These are phyloP conservation scores for Phortica variegata DNA, from an alignment of 1,140 invertebrate genomes.

Conservation along the genomic window DNA sequence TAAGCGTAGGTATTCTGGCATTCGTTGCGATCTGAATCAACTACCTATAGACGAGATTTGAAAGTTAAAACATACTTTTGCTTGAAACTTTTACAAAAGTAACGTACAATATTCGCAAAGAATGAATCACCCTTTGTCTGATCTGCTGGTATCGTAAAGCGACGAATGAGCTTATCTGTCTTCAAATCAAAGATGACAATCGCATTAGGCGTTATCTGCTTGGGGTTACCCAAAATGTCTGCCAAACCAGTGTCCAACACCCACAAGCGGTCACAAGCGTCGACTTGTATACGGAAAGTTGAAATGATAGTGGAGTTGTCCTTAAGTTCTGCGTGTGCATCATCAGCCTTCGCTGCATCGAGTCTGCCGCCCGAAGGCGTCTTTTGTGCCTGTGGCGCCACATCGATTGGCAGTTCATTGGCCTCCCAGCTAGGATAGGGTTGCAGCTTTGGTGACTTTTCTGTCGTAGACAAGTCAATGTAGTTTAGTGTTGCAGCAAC, in stretches of 20 bases:
- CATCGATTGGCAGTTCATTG: slow-evolving; percentile 62
- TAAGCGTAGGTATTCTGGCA: slow-evolving; percentile 76
- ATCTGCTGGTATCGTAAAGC: slow-evolving; percentile 66
- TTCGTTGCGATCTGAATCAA: slow-evolving; percentile 67
- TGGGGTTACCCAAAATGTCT: slow-evolving; percentile 66
- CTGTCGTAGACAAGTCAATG: slow-evolving; percentile 60
- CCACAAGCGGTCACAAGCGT: slow-evolving; percentile 74
- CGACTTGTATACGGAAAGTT: slow-evolving; percentile 67
- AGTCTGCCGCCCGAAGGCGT: slow-evolving; percentile 42
- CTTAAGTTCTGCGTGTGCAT: slow-evolving; percentile 44
- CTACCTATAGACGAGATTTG: slow-evolving; percentile 56
- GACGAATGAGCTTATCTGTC: slow-evolving; percentile 67
- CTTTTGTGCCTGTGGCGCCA: slow-evolving; percentile 33
- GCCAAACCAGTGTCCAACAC: slow-evolving; percentile 73
- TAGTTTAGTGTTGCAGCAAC: slow-evolving; percentile 73
- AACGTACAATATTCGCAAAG: slow-evolving; percentile 70
- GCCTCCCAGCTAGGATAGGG: slow-evolving; percentile 71
- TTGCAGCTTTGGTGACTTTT: slow-evolving; percentile 64
- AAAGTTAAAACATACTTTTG: neutral
- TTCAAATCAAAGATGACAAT: slow-evolving; percentile 74
- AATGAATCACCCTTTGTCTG: slow-evolving; percentile 70
- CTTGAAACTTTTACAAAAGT: slow-evolving; percentile 32
- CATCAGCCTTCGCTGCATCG: slow-evolving; percentile 46
- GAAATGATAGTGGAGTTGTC: slow-evolving; percentile 65
- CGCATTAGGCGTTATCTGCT: slow-evolving; percentile 65